Conservation (phyloP, 2,797 vertebrate species). For the Darevskia mixta region DNA sequence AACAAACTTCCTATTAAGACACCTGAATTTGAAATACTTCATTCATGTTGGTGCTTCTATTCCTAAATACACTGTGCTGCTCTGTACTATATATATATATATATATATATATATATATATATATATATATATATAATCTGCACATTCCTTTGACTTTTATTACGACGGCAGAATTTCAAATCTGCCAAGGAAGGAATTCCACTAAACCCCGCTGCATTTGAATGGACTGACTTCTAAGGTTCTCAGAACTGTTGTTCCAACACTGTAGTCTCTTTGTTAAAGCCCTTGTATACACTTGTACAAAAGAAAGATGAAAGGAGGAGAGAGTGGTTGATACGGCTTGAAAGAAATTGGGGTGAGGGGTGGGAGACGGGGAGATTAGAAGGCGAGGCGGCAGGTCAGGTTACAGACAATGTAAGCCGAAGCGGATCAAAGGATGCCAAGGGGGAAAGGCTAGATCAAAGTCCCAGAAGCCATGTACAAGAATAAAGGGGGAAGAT, state of each 20-base stretch:
- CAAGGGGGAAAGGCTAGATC: slow-evolving; percentile 72
- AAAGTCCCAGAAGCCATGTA: slow-evolving; percentile 74
- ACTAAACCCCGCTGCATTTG: background rate
- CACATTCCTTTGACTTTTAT: background rate
- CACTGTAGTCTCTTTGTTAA: slow-evolving; percentile 76
- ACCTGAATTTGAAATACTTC: background rate
- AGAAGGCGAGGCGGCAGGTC: slow-evolving; percentile 68
- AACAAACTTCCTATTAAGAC: background rate
- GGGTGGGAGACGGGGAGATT: slow-evolving; percentile 60
- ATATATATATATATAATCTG: background rate
- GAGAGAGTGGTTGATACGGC: slow-evolving; percentile 61
- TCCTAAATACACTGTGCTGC: background rate
- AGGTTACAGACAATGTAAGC: slow-evolving; percentile 75
- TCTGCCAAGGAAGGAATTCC: background rate
- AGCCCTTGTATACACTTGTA: slow-evolving; percentile 71
- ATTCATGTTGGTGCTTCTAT: background rate
- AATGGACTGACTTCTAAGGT: slow-evolving; percentile 53
- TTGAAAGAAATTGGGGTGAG: slow-evolving; percentile 59
- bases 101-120: too few relatives aligned
- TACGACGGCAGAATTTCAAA: background rate
- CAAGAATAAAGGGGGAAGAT: slow-evolving; percentile 71
- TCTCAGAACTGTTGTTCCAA: slow-evolving; percentile 56
- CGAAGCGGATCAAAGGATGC: slow-evolving; percentile 76
- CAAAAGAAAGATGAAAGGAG: slow-evolving; percentile 73
- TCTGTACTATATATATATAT: too few relatives aligned